These are phyloP conservation scores for Philopotamus ludificatus DNA, from an alignment of 1,140 invertebrate genomes.

Conservation along the genomic window DNA sequence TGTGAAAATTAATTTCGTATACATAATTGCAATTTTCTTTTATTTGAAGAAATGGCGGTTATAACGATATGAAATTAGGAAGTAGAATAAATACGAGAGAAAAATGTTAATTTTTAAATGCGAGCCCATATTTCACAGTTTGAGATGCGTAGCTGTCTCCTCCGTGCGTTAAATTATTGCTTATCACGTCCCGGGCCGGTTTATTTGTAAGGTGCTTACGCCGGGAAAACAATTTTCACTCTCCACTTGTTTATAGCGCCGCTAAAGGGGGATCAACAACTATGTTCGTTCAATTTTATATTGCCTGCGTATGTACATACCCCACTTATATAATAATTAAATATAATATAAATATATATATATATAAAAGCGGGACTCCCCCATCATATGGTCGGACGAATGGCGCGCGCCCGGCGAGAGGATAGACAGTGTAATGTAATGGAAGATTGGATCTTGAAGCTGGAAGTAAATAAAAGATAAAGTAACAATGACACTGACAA, in stretches of 20 bases:
- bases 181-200: constrained; percentile 35
- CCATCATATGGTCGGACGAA: constrained; percentile 2
- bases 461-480: constrained; percentile 39
- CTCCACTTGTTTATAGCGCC: constrained; percentile 40
- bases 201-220: constrained; percentile 39
- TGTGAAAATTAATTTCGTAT: too few species aligned
- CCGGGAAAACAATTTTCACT: constrained; percentile 39
- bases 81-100: too few species aligned
- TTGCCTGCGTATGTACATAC: background rate
- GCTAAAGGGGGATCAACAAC: constrained; percentile 37
- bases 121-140: too few species aligned
- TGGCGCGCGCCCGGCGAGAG: constrained; percentile 14
- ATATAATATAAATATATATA: too few species aligned
- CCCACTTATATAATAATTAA: background rate
- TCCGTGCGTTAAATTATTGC: constrained; percentile 37
- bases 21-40: too few species aligned
- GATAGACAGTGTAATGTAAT: constrained; percentile 38
- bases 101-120: too few species aligned
- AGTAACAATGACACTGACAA: constrained; percentile 39
- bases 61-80: too few species aligned
- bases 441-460: constrained; percentile 39
- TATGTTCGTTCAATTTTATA: constrained; percentile 39
- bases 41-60: too few species aligned
- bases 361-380: too few species aligned
- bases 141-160: constrained; percentile 1